Evolutionary conservation across 1,140 invertebrate genomes (phyloP).

Genomic region (Saxidomus purpurata): DNA sequence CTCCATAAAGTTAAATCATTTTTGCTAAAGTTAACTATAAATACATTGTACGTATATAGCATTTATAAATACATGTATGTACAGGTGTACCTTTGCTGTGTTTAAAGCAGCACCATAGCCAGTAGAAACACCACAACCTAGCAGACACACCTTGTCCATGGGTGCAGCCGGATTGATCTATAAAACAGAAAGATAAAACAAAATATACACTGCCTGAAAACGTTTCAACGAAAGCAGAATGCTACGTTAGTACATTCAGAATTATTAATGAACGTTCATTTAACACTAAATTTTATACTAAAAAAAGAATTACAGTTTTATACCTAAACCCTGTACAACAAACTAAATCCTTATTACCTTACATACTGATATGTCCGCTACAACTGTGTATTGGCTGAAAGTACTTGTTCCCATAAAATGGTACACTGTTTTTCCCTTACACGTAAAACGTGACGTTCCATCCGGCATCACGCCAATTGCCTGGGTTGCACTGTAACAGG

Average conservation of each 20-base stretch:
- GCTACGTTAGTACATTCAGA: no score
- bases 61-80: neutral
- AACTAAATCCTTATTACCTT: no score
- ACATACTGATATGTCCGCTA: constrained; percentile 93
- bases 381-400: constrained; percentile 99
- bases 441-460: constrained; percentile 94
- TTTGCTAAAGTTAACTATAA: no score
- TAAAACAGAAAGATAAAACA: neutral
- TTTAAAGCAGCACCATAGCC: constrained; percentile 89
- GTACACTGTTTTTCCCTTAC: constrained; percentile 95
- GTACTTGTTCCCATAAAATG: constrained; percentile 99
- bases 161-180: constrained; percentile 91
- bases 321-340: no score
- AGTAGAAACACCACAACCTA: constrained; percentile 95
- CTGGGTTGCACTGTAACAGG: constrained; percentile 87
- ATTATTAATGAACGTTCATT: no score
- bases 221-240: no score
- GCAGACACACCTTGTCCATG: constrained; percentile 96
- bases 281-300: no score
- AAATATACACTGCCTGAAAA: no score
- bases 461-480: constrained; percentile 97
- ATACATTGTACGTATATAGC: neutral
- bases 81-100: constrained; percentile 82
- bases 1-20: no score
- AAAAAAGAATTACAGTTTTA: no score